Percentiles rank a stretch among this genome's conserved stretches.
Conservation (phyloP, 2,797 vertebrate genomes). For the Psittacula echo region DNA sequence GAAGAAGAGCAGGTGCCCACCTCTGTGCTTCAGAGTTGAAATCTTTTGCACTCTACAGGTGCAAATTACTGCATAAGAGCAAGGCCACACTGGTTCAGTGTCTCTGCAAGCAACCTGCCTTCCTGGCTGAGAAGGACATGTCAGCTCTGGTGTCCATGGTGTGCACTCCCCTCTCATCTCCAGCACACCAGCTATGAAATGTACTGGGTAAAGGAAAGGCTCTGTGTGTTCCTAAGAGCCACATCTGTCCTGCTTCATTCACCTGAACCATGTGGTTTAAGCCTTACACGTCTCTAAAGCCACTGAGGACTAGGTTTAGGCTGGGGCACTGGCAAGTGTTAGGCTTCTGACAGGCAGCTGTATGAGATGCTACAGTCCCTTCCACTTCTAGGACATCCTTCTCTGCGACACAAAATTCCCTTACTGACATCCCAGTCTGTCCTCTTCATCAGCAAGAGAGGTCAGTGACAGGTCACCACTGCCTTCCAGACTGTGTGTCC, state of each 20-base stretch:
- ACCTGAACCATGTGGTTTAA: background rate
- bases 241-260: background rate
- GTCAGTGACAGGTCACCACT: background rate
- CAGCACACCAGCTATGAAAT: accelerated
- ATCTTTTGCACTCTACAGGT: background rate
- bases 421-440: background rate
- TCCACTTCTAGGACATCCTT: background rate
- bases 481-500: background rate
- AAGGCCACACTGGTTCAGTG: background rate
- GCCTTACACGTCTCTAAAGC: background rate
- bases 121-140: background rate
- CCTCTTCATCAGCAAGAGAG: background rate
- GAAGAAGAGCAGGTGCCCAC: background rate
- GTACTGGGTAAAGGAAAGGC: background rate
- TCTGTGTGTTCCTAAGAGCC: background rate
- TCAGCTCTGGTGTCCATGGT: background rate
- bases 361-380: background rate
- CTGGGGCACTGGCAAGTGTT: background rate
- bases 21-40: background rate
- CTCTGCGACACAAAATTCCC: background rate
- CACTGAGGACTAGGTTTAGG: background rate
- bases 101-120: background rate
- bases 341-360: background rate
- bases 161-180: background rate
- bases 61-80: background rate